phyloP scores from a whole-genome alignment of 2,888 invertebrate species.

The Perithous albicinctus region DNA sequence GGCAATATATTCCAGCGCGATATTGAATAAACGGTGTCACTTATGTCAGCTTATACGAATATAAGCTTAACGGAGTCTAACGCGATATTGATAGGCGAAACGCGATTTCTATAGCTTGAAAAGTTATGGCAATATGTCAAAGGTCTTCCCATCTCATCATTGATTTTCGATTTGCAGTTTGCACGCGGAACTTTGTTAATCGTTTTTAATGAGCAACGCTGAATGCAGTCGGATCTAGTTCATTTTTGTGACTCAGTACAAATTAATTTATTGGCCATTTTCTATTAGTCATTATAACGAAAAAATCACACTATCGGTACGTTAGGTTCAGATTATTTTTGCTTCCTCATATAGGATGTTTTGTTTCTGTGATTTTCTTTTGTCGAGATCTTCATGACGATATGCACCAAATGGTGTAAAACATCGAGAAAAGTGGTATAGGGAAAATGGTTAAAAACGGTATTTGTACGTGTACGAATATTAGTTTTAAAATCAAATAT shows the following conservation, averaged over 20 bases:
- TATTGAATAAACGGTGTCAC: constrained; percentile 36
- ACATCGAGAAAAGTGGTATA: too few relatives aligned
- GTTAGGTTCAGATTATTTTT: too few relatives aligned
- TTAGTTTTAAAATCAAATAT: too few relatives aligned
- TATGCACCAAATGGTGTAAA: too few relatives aligned
- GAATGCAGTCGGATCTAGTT: neutral
- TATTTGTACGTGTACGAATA: too few relatives aligned
- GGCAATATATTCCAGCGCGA: constrained; percentile 29
- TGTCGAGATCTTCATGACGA: too few relatives aligned
- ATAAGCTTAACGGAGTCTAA: neutral
- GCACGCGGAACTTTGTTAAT: neutral
- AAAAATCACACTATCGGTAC: too few relatives aligned
- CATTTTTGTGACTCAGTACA: neutral
- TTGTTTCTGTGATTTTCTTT: too few relatives aligned
- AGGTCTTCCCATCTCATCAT: neutral
- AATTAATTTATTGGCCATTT: neutral
- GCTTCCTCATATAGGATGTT: too few relatives aligned
- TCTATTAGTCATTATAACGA: neutral
- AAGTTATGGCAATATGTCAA: constrained; percentile 6
- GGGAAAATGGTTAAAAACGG: too few relatives aligned
- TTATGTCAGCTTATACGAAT: constrained; percentile 4
- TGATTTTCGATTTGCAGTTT: neutral
- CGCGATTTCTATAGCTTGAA: constrained; percentile 36
- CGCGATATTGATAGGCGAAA: constrained; percentile 38
- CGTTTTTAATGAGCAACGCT: neutral